Percentiles rank a stretch among this genome's conserved stretches.
Evolutionary conservation across 2,113 vertebrate genomes (phyloP).

Genomic region (Mastomys natalensis): DNA sequence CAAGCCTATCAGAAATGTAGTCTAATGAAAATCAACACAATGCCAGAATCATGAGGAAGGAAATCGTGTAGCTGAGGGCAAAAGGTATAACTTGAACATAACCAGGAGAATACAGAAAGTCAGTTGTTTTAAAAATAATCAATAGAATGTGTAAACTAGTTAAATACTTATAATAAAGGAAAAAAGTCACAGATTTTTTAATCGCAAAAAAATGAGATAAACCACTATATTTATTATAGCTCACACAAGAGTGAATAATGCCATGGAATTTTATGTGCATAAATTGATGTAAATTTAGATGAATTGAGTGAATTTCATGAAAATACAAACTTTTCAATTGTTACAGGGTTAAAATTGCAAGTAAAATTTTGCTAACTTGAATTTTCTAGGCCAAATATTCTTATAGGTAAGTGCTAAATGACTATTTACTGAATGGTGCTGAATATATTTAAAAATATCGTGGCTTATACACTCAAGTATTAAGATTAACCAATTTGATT

Average conservation of each 20-base stretch:
- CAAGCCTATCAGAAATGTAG: not conserved
- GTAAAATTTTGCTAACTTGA: not conserved
- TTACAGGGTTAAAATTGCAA: not conserved
- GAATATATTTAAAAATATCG: not conserved
- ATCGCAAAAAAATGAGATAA: not conserved
- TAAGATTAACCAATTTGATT: not conserved
- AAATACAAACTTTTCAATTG: not conserved
- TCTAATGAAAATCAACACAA: not conserved
- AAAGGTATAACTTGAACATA: not conserved
- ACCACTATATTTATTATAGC: not conserved
- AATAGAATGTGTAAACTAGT: not conserved
- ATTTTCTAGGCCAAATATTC: not conserved
- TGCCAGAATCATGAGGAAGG: not conserved
- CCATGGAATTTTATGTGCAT: not conserved
- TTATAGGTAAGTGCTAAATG: not conserved
- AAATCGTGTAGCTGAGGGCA: not conserved
- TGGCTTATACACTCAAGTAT: not conserved
- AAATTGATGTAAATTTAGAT: not conserved
- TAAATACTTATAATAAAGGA: not conserved
- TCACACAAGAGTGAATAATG: not conserved
- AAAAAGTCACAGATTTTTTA: not conserved
- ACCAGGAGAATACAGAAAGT: not conserved
- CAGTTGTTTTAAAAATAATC: not conserved
- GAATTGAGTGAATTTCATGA: not conserved
- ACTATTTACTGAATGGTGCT: not conserved